Base-by-base conservation (phyloP, 2,888 invertebrate species). In the Leucophenga montana region DNA sequence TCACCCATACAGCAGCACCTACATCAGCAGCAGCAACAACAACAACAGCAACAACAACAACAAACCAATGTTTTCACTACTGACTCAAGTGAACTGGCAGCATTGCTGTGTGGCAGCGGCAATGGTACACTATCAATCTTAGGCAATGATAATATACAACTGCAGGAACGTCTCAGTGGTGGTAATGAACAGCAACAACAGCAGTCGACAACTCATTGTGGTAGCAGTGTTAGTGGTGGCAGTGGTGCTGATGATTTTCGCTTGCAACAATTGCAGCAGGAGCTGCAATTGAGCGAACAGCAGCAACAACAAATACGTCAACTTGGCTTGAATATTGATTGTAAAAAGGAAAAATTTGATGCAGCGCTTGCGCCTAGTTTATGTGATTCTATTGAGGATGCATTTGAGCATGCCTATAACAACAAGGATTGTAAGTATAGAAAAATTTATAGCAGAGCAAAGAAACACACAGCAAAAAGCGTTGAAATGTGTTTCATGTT, bases 391-490 rank as follows among this genome's bases (percentile, higher is more conserved):
- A 86, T 88, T 61, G 89, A 88, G 69, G 89, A 89, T 78, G 82
- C 86, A 72, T 88, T 88, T 76, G 87, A 86, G 71, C 85, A 85
- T 79, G 86, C 85, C 71, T 89, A 85, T 79, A 39, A 39, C 39
- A 85, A 77, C 78, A 89, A 88, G 78, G 87, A 87, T 80, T 88
- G 88, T 88, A 87, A 88, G 88, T 88, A 86, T 81, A 9, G 13
- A 1, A 9, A 20, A 13, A 6, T 22, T n/a, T n/a, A n/a, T n/a
- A n/a, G n/a, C n/a, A n/a, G n/a, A n/a, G n/a, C n/a, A n/a, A n/a
- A n/a, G n/a, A n/a, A 22, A 33, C 46, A 33, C 20, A 18, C 31
- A 57, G 67, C 20, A 46, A 50, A 59, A 18, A 18, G 53, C 53
- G n/a, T 59, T 59, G 59, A 59, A 59, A 59, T 59, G 33, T 59